Percentiles rank a stretch among this genome's conserved stretches.
Conservation (phyloP, 2,888 invertebrate genomes). For the Tachina lurida region DNA sequence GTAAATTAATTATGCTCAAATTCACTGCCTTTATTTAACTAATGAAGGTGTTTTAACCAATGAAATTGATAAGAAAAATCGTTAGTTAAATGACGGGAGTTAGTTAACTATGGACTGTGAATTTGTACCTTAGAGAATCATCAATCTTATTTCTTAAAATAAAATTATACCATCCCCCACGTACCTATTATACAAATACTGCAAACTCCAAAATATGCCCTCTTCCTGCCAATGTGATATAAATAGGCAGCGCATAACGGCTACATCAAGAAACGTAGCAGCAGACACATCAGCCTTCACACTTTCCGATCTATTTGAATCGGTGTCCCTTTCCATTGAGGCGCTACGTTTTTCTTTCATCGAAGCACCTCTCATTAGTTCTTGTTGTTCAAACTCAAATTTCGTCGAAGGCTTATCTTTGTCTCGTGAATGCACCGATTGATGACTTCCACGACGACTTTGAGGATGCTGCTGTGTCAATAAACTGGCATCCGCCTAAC, state of each 20-base stretch:
- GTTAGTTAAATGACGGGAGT: too few species aligned
- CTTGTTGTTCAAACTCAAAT: slow-evolving; percentile 83
- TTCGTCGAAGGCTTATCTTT: slow-evolving; percentile 81
- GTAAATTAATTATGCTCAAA: slow-evolving; percentile 39
- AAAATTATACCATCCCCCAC: neutral
- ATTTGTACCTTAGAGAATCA: too few species aligned
- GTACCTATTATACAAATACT: slow-evolving; percentile 94
- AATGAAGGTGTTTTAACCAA: too few species aligned
- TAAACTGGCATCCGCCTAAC: slow-evolving; percentile 90
- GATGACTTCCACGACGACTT: slow-evolving; percentile 82
- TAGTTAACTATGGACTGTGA: too few species aligned
- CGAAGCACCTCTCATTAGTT: slow-evolving; percentile 80
- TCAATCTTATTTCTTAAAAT: neutral
- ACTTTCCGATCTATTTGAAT: slow-evolving; percentile 85
- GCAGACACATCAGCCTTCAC: slow-evolving; percentile 86
- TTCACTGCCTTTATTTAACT: too few species aligned
- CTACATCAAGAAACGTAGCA: slow-evolving; percentile 98
- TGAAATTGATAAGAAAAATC: too few species aligned
- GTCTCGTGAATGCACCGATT: slow-evolving; percentile 80
- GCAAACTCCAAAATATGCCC: slow-evolving; percentile 98
- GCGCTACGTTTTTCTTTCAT: slow-evolving; percentile 83
- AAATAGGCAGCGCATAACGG: slow-evolving; percentile 96
- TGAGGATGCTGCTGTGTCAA: slow-evolving; percentile 86
- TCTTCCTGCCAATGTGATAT: slow-evolving; percentile 99
- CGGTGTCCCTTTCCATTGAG: slow-evolving; percentile 90